phyloP scores from a whole-genome alignment of 2,797 vertebrate genomes.

The Siniperca scherzeri region DNA sequence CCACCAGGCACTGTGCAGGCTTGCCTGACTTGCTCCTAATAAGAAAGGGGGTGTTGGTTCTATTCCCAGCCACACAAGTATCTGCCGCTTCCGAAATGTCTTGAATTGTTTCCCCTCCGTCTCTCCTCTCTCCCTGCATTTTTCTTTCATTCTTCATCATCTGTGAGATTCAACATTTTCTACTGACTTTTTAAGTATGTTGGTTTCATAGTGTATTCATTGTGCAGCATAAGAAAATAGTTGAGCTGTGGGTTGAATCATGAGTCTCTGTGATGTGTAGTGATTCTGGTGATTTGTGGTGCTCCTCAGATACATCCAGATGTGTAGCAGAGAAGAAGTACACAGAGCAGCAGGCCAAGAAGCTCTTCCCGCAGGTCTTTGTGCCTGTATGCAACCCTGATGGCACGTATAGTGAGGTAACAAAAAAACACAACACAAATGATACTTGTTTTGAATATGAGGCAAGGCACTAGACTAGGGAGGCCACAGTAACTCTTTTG shows the following conservation, averaged over 20 bases:
- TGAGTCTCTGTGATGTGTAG: constrained; percentile 62
- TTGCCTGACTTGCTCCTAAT: constrained; percentile 73
- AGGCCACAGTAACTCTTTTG: not conserved
- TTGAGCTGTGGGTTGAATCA: constrained; percentile 55
- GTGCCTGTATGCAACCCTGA: constrained; percentile 97
- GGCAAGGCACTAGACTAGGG: not conserved
- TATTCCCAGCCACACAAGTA: constrained; percentile 82
- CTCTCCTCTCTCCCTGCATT: constrained; percentile 42
- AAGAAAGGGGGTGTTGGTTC: constrained; percentile 79
- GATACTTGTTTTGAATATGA: constrained; percentile 25
- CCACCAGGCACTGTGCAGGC: constrained; percentile 77
- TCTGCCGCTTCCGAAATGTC: constrained; percentile 82
- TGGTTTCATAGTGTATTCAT: constrained; percentile 42
- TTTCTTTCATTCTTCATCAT: constrained; percentile 64
- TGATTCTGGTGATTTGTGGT: constrained; percentile 77
- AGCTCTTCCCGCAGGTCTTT: constrained; percentile 95
- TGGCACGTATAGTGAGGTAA: constrained; percentile 97
- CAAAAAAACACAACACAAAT: constrained; percentile 20
- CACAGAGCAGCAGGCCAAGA: constrained; percentile 97
- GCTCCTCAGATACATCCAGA: constrained; percentile 92
- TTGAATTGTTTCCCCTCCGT: constrained; percentile 73
- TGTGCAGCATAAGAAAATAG: constrained; percentile 62
- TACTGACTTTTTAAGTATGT: constrained; percentile 55
- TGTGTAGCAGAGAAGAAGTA: constrained; percentile 98
- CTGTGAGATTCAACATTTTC: constrained; percentile 60